These are phyloP conservation scores for Odontomachus brunneus DNA, from an alignment of 1,140 invertebrate species.

Conservation along the genomic window DNA sequence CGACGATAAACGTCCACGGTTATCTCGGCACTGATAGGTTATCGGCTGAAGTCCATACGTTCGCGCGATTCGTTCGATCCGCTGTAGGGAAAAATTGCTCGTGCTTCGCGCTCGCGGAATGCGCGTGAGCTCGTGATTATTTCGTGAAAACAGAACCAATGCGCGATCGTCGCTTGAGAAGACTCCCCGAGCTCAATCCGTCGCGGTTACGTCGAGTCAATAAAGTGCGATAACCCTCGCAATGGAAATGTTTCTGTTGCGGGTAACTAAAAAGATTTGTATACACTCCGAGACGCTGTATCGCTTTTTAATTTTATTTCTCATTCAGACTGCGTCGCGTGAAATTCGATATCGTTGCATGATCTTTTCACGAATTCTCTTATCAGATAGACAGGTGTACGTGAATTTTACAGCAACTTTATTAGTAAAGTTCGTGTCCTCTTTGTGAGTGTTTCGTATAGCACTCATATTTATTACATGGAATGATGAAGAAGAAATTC, in stretches of 20 bases:
- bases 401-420: no score
- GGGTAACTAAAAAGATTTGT: no score
- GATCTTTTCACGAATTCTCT: no score
- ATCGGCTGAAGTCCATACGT: conserved; percentile 54
- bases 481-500: no score
- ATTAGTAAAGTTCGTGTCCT: no score
- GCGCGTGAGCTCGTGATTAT: background rate
- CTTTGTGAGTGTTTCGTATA: no score
- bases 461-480: no score
- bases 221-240: background rate
- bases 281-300: no score
- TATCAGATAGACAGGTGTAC: no score
- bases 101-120: conserved; percentile 48
- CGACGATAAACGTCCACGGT: conserved; percentile 60
- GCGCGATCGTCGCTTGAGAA: background rate
- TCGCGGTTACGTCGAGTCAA: background rate
- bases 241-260: background rate
- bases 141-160: background rate
- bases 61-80: background rate
- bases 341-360: no score
- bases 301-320: no score
- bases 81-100: conserved; percentile 41
- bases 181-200: background rate
- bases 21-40: conserved; percentile 63
- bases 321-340: no score